A percentile compares a stretch with the other conserved stretches of the same genome.
Conservation (phyloP, 2,113 vertebrate species). For the Crotalus viridis region DNA sequence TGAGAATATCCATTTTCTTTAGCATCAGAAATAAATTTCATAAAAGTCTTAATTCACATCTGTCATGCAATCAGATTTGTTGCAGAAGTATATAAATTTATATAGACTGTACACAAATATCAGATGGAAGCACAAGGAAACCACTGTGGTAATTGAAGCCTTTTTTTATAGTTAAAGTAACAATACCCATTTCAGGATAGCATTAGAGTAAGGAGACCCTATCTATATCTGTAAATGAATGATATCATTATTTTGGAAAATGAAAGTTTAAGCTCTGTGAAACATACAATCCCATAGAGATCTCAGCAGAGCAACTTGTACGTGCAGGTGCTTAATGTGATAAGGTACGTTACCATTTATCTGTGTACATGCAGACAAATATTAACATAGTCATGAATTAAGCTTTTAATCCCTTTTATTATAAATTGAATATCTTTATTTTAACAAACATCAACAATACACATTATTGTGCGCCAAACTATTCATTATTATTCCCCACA, state of each 20-base stretch:
- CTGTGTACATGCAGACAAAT: conserved; percentile 85
- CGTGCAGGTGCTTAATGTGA: conserved; percentile 85
- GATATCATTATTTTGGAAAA: conserved; percentile 86
- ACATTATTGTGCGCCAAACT: conserved; percentile 75
- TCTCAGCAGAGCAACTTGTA: conserved; percentile 81
- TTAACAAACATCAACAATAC: conserved; percentile 87
- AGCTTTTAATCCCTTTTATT: conserved; percentile 90
- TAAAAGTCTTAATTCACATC: conserved; percentile 65
- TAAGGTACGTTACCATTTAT: conserved; percentile 87
- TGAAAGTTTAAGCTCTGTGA: conserved; percentile 82
- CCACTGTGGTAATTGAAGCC: conserved; percentile 74
- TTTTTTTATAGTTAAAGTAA: conserved; percentile 66
- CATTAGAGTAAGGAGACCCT: conserved; percentile 72
- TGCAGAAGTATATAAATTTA: conserved; percentile 63
- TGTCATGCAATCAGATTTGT: conserved; percentile 68
- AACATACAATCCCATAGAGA: conserved; percentile 81
- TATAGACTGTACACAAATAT: conserved; percentile 57
- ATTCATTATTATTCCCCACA: conserved; percentile 81
- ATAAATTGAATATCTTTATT: conserved; percentile 95
- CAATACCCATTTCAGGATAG: conserved; percentile 70
- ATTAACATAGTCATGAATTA: conserved; percentile 93
- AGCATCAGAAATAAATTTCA: conserved; percentile 53
- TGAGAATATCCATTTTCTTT: conserved; percentile 61
- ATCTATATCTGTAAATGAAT: conserved; percentile 84
- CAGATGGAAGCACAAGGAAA: conserved; percentile 53